Evolutionary conservation across 2,888 invertebrate species (phyloP).

Genomic region (Sinotaia quadrata): DNA sequence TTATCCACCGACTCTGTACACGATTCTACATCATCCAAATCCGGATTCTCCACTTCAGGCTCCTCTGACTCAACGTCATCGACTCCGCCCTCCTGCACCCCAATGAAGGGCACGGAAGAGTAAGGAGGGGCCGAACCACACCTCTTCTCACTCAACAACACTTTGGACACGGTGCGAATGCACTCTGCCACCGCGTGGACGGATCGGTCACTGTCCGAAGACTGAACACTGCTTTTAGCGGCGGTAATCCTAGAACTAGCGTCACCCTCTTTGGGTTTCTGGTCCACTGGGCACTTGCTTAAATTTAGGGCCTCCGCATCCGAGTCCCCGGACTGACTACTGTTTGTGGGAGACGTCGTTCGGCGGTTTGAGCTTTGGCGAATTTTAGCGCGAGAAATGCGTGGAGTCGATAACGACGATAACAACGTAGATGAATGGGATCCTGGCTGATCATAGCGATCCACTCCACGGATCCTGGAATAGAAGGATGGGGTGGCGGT

Average conservation of each 20-base stretch:
- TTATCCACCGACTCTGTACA: conserved; percentile 1
- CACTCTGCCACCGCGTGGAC: not conserved
- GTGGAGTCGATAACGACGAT: not conserved
- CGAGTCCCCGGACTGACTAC: not conserved
- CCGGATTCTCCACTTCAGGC: not conserved
- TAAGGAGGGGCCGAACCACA: conserved; percentile 32
- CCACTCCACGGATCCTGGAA: no score
- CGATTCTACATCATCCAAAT: not conserved
- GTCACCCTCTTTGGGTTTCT: not conserved
- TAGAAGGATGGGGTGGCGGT: no score
- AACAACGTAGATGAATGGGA: not conserved
- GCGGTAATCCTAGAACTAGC: not conserved
- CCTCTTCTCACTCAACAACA: conserved; percentile 18
- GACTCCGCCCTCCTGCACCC: conserved; percentile 15
- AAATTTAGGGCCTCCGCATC: not conserved
- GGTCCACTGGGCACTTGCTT: not conserved
- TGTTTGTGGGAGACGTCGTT: not conserved
- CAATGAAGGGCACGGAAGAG: conserved; percentile 4
- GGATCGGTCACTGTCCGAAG: not conserved
- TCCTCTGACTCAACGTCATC: conserved; percentile 18
- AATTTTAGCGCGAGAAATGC: not conserved
- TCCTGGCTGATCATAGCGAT: no score
- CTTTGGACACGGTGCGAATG: not conserved
- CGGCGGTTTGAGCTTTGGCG: not conserved
- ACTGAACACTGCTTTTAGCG: not conserved